Conservation (phyloP, 2,797 vertebrate species). For the Sparus aurata region DNA sequence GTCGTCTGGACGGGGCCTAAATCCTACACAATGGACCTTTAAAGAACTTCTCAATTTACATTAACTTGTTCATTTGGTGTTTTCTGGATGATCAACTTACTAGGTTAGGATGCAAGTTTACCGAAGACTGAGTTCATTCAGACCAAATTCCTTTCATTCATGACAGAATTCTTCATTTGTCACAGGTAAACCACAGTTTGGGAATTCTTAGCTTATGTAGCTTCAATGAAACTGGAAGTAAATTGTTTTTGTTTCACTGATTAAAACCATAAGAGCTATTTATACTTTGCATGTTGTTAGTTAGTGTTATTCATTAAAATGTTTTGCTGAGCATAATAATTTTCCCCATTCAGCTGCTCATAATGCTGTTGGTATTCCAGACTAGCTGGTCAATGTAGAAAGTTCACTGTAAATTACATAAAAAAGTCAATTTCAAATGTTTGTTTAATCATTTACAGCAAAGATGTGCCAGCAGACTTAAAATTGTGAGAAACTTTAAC, state of each 20-base stretch:
- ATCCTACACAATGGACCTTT: no score
- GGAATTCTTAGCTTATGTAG: constrained; percentile 1
- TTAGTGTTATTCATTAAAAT: neutral
- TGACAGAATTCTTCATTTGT: neutral
- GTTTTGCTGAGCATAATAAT: neutral
- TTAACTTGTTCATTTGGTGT: neutral
- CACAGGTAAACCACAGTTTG: neutral
- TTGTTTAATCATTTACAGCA: neutral
- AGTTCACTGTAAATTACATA: neutral
- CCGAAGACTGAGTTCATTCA: neutral
- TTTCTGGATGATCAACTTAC: neutral
- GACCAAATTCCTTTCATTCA: neutral
- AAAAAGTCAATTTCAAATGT: constrained; percentile 7
- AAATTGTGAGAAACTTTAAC: neutral
- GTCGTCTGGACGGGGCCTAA: no score
- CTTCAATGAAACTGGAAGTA: neutral
- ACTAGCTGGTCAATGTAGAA: neutral
- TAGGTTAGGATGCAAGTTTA: neutral
- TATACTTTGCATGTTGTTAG: neutral
- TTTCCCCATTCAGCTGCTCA: neutral
- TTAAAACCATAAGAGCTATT: neutral
- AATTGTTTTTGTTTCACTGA: neutral
- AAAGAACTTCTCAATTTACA: neutral
- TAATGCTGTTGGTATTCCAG: neutral
- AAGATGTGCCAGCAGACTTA: constrained; percentile 6